Percentiles rank a stretch among this genome's conserved stretches.
Conservation (phyloP, 2,797 vertebrate genomes). For the Caiman crocodilus region DNA sequence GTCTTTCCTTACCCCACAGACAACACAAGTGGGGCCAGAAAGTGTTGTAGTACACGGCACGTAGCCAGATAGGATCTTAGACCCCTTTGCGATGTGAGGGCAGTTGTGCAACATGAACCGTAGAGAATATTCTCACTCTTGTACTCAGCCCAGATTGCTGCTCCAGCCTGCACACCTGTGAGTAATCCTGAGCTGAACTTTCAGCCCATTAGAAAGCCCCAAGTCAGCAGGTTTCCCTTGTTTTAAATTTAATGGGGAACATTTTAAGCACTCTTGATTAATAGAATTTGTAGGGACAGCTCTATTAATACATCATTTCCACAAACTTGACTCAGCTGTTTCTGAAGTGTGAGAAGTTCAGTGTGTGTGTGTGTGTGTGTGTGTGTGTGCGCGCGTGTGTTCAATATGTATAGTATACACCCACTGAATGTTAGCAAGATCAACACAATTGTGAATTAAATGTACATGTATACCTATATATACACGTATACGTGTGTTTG, state of each 20-base stretch:
- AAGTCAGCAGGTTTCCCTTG: background rate
- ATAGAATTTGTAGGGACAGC: background rate
- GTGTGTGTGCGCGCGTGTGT: no score
- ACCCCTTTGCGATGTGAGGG: background rate
- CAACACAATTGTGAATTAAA: no score
- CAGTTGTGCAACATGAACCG: background rate
- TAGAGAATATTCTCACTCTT: background rate
- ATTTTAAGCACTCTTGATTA: background rate
- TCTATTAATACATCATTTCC: background rate
- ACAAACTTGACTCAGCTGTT: background rate
- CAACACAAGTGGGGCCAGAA: background rate
- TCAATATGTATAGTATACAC: no score
- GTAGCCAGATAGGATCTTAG: rapidly evolving
- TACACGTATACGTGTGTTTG: no score
- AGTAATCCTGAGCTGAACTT: rapidly evolving
- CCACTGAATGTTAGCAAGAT: no score
- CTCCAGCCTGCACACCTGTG: background rate
- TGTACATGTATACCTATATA: no score
- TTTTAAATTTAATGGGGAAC: background rate
- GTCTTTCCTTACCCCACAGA: no score
- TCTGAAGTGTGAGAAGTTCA: background rate
- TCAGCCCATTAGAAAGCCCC: background rate
- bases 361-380: rapidly evolving
- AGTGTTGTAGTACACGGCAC: background rate
- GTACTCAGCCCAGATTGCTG: background rate